Evolutionary conservation across 2,113 vertebrate species (phyloP).

Genomic region (Andinoacara biseriatus): DNA sequence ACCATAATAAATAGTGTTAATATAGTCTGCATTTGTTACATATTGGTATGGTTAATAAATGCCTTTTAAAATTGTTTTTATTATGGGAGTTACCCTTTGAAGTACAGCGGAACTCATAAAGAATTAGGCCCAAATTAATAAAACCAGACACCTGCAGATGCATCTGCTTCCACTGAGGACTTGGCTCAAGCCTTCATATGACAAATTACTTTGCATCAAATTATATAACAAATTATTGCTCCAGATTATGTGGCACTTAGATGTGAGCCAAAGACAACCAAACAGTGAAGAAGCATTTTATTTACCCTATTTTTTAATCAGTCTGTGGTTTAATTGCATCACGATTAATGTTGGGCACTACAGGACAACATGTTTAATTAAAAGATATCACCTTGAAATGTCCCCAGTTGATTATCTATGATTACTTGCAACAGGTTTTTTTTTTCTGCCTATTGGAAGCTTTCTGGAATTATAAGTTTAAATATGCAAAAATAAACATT

Average conservation of each 20-base stretch:
- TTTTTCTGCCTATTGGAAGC: not conserved
- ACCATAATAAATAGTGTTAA: not conserved
- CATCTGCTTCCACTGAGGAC: conserved; percentile 18
- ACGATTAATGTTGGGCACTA: not conserved
- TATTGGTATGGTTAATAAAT: not conserved
- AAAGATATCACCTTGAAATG: not conserved
- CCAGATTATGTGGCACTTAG: not conserved
- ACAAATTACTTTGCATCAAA: conserved; percentile 15
- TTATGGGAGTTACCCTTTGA: not conserved
- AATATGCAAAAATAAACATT: not conserved
- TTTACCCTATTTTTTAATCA: not conserved
- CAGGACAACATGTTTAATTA: not conserved
- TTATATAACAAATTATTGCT: conserved; percentile 16
- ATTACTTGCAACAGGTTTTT: not conserved
- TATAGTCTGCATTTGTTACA: not conserved
- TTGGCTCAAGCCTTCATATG: not conserved
- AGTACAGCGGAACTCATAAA: not conserved
- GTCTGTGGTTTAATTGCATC: not conserved
- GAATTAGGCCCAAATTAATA: not conserved
- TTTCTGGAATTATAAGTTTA: not conserved
- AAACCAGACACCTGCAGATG: conserved; percentile 17
- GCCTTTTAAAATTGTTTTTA: not conserved
- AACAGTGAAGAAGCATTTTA: not conserved
- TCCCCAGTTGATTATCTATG: not conserved
- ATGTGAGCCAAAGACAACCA: not conserved